A percentile compares a stretch with the other conserved stretches of the same genome.
Conservation (phyloP, 2,113 vertebrate species). For the Craseonycteris thonglongyai region DNA sequence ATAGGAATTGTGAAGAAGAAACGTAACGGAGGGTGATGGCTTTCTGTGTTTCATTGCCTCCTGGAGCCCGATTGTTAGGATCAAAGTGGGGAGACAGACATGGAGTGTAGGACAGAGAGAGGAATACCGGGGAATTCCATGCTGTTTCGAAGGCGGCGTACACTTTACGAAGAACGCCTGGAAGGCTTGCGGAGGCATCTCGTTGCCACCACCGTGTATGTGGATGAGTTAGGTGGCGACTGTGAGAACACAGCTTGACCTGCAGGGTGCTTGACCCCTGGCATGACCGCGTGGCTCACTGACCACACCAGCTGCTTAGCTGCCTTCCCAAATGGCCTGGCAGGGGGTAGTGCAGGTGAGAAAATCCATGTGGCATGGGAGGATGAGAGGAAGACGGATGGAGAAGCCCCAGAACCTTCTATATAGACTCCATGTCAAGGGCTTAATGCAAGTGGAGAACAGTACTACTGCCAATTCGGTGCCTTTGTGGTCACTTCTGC, state of each 20-base stretch:
- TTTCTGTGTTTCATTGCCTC: neutral
- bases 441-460: too few relatives aligned
- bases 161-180: neutral
- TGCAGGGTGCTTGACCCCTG: neutral
- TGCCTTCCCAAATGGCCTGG: neutral
- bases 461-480: neutral
- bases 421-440: neutral
- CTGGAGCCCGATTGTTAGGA: neutral
- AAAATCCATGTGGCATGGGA: neutral
- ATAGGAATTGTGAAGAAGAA: neutral
- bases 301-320: neutral
- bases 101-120: neutral
- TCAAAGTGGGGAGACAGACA: neutral
- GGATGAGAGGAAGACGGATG: neutral
- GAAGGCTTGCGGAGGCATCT: neutral
- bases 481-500: neutral
- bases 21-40: neutral
- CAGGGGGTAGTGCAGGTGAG: neutral
- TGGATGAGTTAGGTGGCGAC: neutral
- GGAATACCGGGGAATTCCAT: neutral
- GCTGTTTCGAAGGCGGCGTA: neutral
- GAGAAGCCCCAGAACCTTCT: neutral
- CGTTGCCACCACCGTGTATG: too few relatives aligned
- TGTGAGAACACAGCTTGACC: rapidly evolving
- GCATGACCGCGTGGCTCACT: neutral